A percentile compares a stretch with the other conserved stretches of the same genome.
These are phyloP conservation scores for Drosophila orosa DNA, from an alignment of 1,140 invertebrate genomes.

Conservation along the genomic window DNA sequence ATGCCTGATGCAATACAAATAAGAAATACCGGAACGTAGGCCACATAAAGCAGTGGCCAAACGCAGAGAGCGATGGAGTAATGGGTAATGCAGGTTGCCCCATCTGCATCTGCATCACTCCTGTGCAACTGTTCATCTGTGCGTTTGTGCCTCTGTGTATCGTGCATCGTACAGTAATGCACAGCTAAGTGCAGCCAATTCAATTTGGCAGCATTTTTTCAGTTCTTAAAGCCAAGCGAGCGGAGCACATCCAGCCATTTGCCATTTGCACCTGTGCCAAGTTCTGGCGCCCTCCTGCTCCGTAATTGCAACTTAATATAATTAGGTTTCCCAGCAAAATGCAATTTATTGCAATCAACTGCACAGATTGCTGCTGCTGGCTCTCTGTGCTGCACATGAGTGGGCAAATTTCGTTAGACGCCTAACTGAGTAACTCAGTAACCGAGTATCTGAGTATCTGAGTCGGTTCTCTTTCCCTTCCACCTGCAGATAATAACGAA, in stretches of 20 bases:
- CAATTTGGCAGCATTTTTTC: conserved; percentile 56
- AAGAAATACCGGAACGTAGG: conserved; percentile 26
- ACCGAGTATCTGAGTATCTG: background rate
- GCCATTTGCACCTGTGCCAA: conserved; percentile 49
- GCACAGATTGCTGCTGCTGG: conserved; percentile 40
- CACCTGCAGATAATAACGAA: conserved; percentile 27
- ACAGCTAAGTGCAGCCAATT: conserved; percentile 73
- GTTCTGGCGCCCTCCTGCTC: background rate
- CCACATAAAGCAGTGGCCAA: conserved; percentile 32
- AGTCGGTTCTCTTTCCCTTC: background rate
- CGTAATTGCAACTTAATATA: conserved; percentile 76
- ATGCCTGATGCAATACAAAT: conserved; percentile 29
- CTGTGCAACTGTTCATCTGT: background rate
- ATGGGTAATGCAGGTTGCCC: conserved; percentile 14
- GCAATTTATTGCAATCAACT: conserved; percentile 70
- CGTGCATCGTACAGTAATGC: conserved; percentile 7
- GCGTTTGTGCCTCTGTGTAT: background rate
- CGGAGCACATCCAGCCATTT: conserved; percentile 15
- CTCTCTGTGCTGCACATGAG: conserved; percentile 21
- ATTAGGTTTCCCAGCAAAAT: conserved; percentile 66
- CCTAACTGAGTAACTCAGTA: conserved; percentile 19
- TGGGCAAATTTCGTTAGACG: conserved; percentile 25
- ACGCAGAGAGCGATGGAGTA: conserved; percentile 17
- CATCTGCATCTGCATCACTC: conserved; percentile 21
- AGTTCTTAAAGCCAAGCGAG: conserved; percentile 42